Conservation (phyloP, 2,797 vertebrate genomes). For the Choloepus didactylus region DNA sequence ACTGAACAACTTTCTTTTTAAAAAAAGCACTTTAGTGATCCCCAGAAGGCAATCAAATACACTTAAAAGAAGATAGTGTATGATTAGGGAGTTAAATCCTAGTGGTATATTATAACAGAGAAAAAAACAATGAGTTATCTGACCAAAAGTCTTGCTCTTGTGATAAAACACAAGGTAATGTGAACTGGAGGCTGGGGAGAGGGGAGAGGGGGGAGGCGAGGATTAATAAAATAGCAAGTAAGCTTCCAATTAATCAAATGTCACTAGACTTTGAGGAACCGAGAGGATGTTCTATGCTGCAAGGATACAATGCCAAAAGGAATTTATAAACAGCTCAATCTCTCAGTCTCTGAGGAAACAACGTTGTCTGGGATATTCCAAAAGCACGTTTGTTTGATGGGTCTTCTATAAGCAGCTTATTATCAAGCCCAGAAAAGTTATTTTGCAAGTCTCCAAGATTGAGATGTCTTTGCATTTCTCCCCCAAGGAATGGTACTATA, state of each 20-base stretch:
- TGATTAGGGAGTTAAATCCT: background rate
- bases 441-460: background rate
- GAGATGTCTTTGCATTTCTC: background rate
- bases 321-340: conserved; percentile 28
- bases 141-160: background rate
- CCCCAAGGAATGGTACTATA: background rate
- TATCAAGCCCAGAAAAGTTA: background rate
- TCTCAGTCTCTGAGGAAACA: conserved; percentile 22
- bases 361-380: conserved; percentile 21
- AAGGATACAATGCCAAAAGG: conserved; percentile 5
- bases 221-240: conserved; percentile 50
- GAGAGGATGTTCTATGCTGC: background rate
- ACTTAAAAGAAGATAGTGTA: conserved; percentile 38
- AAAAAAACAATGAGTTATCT: conserved; percentile 64
- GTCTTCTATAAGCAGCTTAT: background rate
- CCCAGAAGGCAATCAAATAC: background rate
- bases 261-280: background rate
- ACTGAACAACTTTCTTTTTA: conserved; percentile 42
- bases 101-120: fast-evolving
- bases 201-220: background rate
- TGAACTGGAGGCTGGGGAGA: background rate
- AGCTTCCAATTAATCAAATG: conserved; percentile 70
- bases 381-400: fast-evolving
- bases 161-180: conserved; percentile 32
- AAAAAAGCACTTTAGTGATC: conserved; percentile 42